Conservation (phyloP, 2,113 vertebrate species). For the Pygoscelis adeliae region DNA sequence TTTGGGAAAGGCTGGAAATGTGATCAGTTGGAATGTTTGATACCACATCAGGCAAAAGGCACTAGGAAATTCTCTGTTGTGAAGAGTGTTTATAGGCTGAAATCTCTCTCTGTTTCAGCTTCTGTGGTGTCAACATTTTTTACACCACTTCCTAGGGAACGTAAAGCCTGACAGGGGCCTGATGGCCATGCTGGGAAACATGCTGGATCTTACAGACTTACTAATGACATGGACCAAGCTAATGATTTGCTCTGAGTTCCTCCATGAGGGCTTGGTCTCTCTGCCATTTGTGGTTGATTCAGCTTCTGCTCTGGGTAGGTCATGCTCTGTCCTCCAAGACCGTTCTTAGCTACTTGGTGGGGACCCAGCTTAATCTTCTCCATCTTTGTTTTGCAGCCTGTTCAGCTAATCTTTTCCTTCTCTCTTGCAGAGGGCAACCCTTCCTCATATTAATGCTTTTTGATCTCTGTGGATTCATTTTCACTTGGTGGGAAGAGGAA, state of each 20-base stretch:
- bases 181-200: rapidly evolving
- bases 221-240: background rate
- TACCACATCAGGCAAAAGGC: background rate
- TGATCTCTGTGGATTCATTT: constrained; percentile 19
- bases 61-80: background rate
- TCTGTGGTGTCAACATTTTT: background rate
- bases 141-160: rapidly evolving
- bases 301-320: background rate
- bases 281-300: background rate
- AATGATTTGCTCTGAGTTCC: rapidly evolving
- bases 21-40: background rate
- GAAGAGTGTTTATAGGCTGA: background rate
- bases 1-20: background rate
- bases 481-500: background rate
- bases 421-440: background rate
- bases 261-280: background rate
- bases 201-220: rapidly evolving
- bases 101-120: background rate
- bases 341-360: background rate
- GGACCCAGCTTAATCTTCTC: background rate
- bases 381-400: background rate
- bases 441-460: background rate
- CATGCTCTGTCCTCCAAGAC: background rate
- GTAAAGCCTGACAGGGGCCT: background rate
- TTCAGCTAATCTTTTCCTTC: background rate